These are phyloP conservation scores for Druceiella hillmani DNA, from an alignment of 2,888 invertebrate species.

Conservation along the genomic window DNA sequence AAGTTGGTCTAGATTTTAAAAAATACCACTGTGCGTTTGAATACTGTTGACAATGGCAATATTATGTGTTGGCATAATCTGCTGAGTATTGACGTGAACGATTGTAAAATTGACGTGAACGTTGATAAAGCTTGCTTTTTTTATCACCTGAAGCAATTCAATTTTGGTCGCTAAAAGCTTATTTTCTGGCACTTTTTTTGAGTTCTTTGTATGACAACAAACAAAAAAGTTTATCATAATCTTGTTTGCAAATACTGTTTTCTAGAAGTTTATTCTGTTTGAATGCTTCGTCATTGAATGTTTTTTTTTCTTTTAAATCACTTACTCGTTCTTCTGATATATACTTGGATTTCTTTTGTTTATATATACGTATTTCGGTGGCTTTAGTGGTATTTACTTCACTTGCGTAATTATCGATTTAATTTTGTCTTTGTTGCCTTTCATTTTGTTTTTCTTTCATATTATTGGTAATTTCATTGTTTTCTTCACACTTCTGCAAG, in stretches of 20 bases:
- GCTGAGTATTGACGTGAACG: constrained; percentile 21
- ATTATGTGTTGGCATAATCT: constrained; percentile 19
- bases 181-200: constrained; percentile 27
- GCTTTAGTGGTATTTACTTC: constrained; percentile 22
- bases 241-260: constrained; percentile 25
- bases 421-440: constrained; percentile 19
- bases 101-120: constrained; percentile 24
- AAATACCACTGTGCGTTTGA: constrained; percentile 23
- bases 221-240: constrained; percentile 29
- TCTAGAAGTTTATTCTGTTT: constrained; percentile 22
- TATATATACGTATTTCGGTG: too few relatives aligned
- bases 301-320: constrained; percentile 26
- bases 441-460: constrained; percentile 15
- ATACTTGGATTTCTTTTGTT: constrained; percentile 22
- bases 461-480: constrained; percentile 19
- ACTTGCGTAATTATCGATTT: constrained; percentile 23
- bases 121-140: too few relatives aligned
- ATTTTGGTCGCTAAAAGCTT: constrained; percentile 26
- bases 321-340: constrained; percentile 24
- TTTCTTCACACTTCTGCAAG: constrained; percentile 25
- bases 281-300: constrained; percentile 4
- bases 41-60: constrained; percentile 16
- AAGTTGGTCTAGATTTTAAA: constrained; percentile 20
- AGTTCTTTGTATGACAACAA: constrained; percentile 27
- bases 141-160: constrained; percentile 26